Conservation (phyloP, 2,797 vertebrate species). For the Crocodylus rhombifer region DNA sequence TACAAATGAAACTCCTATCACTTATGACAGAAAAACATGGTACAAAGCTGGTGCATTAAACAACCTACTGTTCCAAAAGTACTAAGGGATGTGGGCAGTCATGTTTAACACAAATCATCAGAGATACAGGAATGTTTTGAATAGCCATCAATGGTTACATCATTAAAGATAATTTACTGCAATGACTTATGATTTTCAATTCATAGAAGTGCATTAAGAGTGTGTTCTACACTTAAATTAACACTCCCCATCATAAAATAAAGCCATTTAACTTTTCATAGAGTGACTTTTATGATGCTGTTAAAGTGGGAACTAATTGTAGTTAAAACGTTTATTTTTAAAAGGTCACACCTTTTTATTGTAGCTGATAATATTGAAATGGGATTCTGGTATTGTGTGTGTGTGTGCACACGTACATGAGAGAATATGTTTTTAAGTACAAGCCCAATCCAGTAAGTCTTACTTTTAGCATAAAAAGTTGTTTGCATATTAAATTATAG, state of each 20-base stretch:
- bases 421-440: not conserved
- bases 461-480: constrained; percentile 29
- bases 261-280: constrained; percentile 65
- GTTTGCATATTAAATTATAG: constrained; percentile 53
- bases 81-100: constrained; percentile 60
- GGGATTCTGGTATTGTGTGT: not conserved
- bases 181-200: constrained; percentile 61
- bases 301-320: constrained; percentile 62
- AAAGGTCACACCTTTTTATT: constrained; percentile 56
- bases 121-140: constrained; percentile 66
- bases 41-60: constrained; percentile 31
- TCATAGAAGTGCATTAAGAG: constrained; percentile 64
- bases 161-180: constrained; percentile 68
- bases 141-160: constrained; percentile 60
- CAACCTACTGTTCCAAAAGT: constrained; percentile 27
- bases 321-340: constrained; percentile 60
- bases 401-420: not conserved
- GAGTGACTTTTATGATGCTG: constrained; percentile 64
- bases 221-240: constrained; percentile 74
- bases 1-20: constrained; percentile 30
- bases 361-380: constrained; percentile 54
- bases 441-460: constrained; percentile 2
- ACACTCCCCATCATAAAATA: constrained; percentile 69
- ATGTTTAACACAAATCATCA: constrained; percentile 72
- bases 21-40: not conserved